Evolutionary conservation across 2,797 vertebrate species (phyloP), one percentile per base, ranked within the genome.

Genomic region (Chromobotia macracanthus): DNA sequence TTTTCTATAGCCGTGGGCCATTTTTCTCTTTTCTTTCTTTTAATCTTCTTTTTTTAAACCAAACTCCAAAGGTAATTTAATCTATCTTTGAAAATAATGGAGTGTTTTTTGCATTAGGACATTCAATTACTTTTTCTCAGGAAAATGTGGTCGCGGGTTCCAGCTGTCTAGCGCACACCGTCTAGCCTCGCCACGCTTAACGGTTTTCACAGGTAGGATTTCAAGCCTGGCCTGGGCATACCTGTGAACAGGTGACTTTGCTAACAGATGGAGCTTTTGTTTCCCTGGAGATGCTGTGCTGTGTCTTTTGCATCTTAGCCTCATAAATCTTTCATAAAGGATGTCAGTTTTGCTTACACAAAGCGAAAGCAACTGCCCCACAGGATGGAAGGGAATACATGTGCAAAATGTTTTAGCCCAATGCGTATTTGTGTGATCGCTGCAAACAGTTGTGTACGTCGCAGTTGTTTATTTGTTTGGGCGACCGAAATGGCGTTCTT

Each of bases 251-350:
- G 91, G 90, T 90, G 91, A 92, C 91, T 87, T 89, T 90, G 66
- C 72, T 92, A 91, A 90, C 92, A 93, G 92, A 93, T 92, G 91
- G 91, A 92, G 83, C 89, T 90, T 87, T 84, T 85, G 83, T 76
- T 81, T 90, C 93, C 91, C 91, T 75, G 44, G 92, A 91, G 93
- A 92, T 83, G 89, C 90, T 87, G 89, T 86, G 86, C 89, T 93
- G 89, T 90, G 92, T 93, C 90, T 90, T 93, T 94, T 94, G 92
- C 92, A 93, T 94, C 92, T 92, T 92, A 88, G 91, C 84, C 92
- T 93, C 92, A 94, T 94, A 94, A 93, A 94, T 94, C 92, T 94
- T 94, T 94, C 88, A 94, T 93, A 93, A 93, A 93, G 91, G 88
- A 93, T 93, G 93, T 94, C 92, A 93, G 93, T 92, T 94, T 93